Evolutionary conservation across 2,113 vertebrate species (phyloP), one percentile per base, ranked within the genome.

Genomic region (Zosterops hypoxanthus): DNA sequence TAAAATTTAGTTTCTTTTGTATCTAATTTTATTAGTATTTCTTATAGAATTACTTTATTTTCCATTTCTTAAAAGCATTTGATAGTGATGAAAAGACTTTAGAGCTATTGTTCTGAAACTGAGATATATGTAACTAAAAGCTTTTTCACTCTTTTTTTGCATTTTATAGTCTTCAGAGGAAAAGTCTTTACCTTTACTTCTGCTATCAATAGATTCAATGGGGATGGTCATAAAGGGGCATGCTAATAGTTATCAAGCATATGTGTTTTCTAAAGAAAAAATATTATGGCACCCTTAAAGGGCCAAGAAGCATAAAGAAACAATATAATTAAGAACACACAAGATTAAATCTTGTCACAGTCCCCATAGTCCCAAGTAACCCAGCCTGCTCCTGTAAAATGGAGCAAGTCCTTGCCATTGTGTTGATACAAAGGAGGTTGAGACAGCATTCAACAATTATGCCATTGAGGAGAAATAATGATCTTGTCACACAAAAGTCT

Each of bases 291-390:
- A 68, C 26, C 19, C 11, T 15, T 60, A 72, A 76, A 72, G 22
- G 5, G 3, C 28, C 8, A 79, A 68, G 39, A 82, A 87, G 3
- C 8, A 5, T 12, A 68, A 85, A 11, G 12, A 87, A 82, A 34
- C 11, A 80, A 60, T 22, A 2, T 5, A 82, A 2, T 0, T 55
- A 9, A 84, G 21, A 55, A 18, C 15, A 61, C 4, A 53, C 2
- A 31, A 11, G 14, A 36, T 60, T 69, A 61, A 72, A 41, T 61
- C 42, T 33, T 92, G 11, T 21, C 14, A 15, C 31, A 46, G 2
- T 46, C 13, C 3, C 3, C 31, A 24, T 4, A 44, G 11, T 64
- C 8, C 9, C 6, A 8, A 60, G 47, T 6, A 91, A 41, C 6
- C 3, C 42, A 25, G 12, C 3, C 15, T 78, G 8, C 15, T 72